phyloP scores from a whole-genome alignment of 2,113 vertebrate genomes.

The Oreamnos americanus region DNA sequence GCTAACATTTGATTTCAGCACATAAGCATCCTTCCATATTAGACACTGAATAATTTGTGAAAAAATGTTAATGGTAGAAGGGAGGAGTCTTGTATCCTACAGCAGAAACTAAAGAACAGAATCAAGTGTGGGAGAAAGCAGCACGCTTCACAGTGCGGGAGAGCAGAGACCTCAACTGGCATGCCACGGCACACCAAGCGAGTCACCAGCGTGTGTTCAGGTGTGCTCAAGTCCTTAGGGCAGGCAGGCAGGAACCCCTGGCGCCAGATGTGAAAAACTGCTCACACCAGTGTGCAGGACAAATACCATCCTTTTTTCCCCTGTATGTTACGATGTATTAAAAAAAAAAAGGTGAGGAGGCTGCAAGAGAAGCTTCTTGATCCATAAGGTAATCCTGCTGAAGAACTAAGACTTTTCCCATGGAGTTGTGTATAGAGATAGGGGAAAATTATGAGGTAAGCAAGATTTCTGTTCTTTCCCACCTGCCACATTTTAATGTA shows the following conservation, averaged over 20 bases:
- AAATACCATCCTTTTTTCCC: background rate
- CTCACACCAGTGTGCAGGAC: background rate
- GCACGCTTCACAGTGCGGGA: constrained; percentile 37
- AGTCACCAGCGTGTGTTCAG: background rate
- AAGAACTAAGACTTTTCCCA: background rate
- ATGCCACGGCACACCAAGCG: background rate
- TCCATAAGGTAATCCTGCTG: background rate
- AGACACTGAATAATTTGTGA: constrained; percentile 70
- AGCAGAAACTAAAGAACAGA: constrained; percentile 70
- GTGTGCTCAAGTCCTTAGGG: background rate
- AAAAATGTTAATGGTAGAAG: constrained; percentile 72
- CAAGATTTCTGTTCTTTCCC: background rate
- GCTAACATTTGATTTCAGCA: constrained; percentile 77
- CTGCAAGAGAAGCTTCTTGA: background rate
- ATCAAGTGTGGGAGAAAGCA: constrained; percentile 31
- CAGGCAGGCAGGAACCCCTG: background rate
- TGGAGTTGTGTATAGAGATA: background rate
- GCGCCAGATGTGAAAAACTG: background rate
- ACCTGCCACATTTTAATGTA: background rate
- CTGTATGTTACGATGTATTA: background rate
- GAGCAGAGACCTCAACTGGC: background rate
- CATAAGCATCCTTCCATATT: constrained; percentile 75
- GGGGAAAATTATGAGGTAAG: background rate
- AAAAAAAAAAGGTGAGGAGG: background rate
- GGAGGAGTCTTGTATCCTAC: constrained; percentile 75